These are phyloP conservation scores for Botia almorhae DNA, from an alignment of 2,797 vertebrate genomes.

Conservation along the genomic window DNA sequence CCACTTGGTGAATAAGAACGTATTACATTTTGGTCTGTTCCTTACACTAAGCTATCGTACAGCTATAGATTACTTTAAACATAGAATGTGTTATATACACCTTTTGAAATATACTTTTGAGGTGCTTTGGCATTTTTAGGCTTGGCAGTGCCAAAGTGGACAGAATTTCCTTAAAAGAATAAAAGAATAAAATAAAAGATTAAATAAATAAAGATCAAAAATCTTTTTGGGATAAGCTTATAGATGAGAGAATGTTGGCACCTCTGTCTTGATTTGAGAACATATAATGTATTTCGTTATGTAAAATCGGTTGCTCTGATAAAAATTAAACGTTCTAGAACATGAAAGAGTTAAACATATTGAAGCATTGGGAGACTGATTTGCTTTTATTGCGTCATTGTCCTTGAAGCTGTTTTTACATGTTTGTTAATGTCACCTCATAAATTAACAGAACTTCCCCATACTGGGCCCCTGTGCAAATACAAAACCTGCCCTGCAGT, in stretches of 20 bases:
- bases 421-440: constrained; percentile 23
- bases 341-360: background rate
- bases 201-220: too few species aligned
- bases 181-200: too few species aligned
- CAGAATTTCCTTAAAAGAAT: too few species aligned
- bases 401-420: background rate
- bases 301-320: background rate
- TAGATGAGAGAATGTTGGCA: constrained; percentile 2
- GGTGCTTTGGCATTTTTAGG: too few species aligned
- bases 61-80: too few species aligned
- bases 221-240: too few species aligned
- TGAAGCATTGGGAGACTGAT: background rate
- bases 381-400: constrained; percentile 20
- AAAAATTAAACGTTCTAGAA: background rate
- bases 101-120: too few species aligned
- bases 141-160: too few species aligned
- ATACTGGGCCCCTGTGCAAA: constrained; percentile 24
- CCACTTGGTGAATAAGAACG: too few species aligned
- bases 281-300: background rate
- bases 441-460: constrained; percentile 19
- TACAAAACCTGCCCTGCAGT: constrained; percentile 36
- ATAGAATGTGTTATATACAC: too few species aligned
- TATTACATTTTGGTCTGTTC: too few species aligned
- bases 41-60: too few species aligned
- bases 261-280: background rate